Evolutionary conservation across 2,113 vertebrate genomes (phyloP).

Genomic region (Coryphaenoides rupestris): DNA sequence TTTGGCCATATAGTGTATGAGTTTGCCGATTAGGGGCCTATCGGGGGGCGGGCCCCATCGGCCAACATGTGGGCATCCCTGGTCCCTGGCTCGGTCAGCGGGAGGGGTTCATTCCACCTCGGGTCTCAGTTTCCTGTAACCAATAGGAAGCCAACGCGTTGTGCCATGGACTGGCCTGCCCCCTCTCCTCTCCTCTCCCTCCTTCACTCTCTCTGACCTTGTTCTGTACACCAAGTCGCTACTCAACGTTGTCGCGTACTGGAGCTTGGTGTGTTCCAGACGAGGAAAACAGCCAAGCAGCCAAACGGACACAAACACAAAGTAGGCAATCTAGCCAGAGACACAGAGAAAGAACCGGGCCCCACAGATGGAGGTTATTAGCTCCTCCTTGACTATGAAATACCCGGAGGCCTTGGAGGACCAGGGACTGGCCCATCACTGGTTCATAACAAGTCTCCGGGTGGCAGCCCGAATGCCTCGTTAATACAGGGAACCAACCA

Average conservation of each 20-base stretch:
- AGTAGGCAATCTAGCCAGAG: too few species aligned
- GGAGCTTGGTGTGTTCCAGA: constrained; percentile 25
- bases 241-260: constrained; percentile 23
- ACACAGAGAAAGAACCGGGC: constrained; percentile 10
- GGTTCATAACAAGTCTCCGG: constrained; percentile 52
- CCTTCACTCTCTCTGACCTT: constrained; percentile 6
- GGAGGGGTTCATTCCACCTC: constrained; percentile 72
- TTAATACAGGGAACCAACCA: not conserved
- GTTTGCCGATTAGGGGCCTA: too few species aligned
- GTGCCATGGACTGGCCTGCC: constrained; percentile 41
- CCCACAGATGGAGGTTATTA: constrained; percentile 15
- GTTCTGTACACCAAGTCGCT: not conserved
- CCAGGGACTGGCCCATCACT: constrained; percentile 73
- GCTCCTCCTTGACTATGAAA: constrained; percentile 9
- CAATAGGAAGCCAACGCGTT: constrained; percentile 48
- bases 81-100: constrained; percentile 68
- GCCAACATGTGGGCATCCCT: constrained; percentile 70
- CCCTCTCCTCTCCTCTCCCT: too few species aligned
- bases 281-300: constrained; percentile 7
- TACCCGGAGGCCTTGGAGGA: constrained; percentile 61
- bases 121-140: constrained; percentile 68
- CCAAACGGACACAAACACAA: constrained; percentile 10
- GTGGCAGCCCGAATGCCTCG: constrained; percentile 3
- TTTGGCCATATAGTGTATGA: too few species aligned
- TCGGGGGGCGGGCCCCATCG: too few species aligned